Base-by-base conservation (phyloP, 2,888 invertebrate species). In the Allolobophora icterica region DNA sequence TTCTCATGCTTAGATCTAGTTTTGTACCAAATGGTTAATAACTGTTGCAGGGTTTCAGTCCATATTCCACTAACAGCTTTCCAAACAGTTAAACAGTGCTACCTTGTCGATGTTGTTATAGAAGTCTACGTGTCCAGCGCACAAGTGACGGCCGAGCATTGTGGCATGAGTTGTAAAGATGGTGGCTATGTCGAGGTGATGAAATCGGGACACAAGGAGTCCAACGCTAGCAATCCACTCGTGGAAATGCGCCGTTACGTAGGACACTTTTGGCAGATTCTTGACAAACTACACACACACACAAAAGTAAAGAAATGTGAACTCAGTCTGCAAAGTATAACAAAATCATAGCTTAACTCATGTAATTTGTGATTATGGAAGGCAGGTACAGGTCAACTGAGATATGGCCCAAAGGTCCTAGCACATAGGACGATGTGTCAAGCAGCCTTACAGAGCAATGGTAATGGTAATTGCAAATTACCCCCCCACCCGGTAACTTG, bases 101-200 rank as follows among this genome's bases (percentile, higher is more conserved):
- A 95, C 95, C 92, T 93, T 98, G 95, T 97, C 97, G 93, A 99
- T 96, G 96, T 99, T 99, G 95, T 99, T 99, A 96, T 99, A 99
- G 96, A 99, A 99, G 96, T 99, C 99, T 30, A 97, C 98, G 95
- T 97, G 98, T 94, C 99, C 99, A 92, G 99, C 99, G 96, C 99
- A 99, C 93, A 99, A 96, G 94, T 99, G 99, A 94, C 99, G 96
- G 11, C 99, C 99, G 19, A 99, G 96, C 17, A 99, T 96, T 0
- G 99, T 99, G 0, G 99, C 99, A 95, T 99, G 99, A 0, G 99
- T 99, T 2, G 99, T 99, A 95, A 99, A 99, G 87, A 99, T 97
- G 0, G 99, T 99, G 11, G 99, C 98, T 3, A 99, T 97, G 93
- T 99, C 98, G 19, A 98, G 96, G 93, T 97, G 97, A 91, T 98